Conservation (phyloP, 2,888 invertebrate genomes). For the Ashinkailepas kermadecensis region DNA sequence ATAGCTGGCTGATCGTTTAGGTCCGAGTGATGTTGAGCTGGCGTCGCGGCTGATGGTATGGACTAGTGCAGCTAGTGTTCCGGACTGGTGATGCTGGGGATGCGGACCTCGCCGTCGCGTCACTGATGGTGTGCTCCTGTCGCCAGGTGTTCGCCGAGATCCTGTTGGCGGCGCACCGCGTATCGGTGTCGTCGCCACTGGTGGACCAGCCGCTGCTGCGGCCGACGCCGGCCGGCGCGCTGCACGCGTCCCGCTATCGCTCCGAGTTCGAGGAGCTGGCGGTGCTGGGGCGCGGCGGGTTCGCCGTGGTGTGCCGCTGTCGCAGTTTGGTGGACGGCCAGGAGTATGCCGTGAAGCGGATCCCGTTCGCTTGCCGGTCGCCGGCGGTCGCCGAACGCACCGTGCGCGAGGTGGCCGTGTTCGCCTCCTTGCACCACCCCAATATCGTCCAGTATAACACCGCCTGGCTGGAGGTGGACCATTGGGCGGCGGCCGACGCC, state of each 20-base stretch:
- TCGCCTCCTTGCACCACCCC: conserved; percentile 66
- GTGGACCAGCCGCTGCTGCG: background rate
- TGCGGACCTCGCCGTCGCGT: too few relatives aligned
- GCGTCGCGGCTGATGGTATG: too few relatives aligned
- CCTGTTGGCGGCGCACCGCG: background rate
- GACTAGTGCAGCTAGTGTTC: too few relatives aligned
- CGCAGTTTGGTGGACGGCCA: conserved; percentile 64
- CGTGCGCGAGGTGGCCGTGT: conserved; percentile 67
- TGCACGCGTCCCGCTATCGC: conserved; percentile 52
- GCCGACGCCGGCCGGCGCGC: background rate
- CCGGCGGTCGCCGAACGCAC: conserved; percentile 35
- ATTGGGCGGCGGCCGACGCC: conserved; percentile 35
- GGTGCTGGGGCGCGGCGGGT: conserved; percentile 65
- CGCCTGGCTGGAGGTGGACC: conserved; percentile 66
- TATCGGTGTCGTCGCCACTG: background rate
- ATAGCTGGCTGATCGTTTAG: too few relatives aligned
- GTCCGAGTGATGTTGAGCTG: too few relatives aligned
- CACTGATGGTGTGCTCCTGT: background rate
- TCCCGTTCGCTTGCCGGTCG: conserved; percentile 40
- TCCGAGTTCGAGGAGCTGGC: conserved; percentile 61
- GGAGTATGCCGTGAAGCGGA: conserved; percentile 73
- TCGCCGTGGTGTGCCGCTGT: conserved; percentile 67
- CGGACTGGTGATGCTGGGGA: too few relatives aligned
- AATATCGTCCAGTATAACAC: conserved; percentile 76
- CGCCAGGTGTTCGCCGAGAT: background rate